Evolutionary conservation across 2,888 invertebrate genomes (phyloP).

Genomic region (Drosophila prostipennis): DNA sequence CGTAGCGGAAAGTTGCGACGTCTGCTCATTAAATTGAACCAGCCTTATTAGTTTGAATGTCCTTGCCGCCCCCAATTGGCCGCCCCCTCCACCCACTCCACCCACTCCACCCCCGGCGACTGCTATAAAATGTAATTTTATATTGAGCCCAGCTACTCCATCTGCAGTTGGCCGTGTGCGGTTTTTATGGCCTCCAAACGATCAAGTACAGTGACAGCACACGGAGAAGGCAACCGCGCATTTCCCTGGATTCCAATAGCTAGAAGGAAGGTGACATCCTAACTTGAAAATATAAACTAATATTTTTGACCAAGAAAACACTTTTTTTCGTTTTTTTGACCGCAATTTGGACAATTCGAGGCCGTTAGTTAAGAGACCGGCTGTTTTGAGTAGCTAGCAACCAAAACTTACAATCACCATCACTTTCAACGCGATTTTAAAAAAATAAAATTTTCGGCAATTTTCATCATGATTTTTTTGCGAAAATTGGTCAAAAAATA

Average conservation of each 20-base stretch:
- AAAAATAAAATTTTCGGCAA: too few species aligned
- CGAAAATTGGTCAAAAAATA: too few species aligned
- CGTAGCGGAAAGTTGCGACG: constrained; percentile 76
- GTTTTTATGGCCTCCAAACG: constrained; percentile 50
- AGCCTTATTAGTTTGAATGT: constrained; percentile 71
- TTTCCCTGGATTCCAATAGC: neutral
- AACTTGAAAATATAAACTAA: too few species aligned
- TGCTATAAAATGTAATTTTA: constrained; percentile 64
- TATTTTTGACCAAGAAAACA: too few species aligned
- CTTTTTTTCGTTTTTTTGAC: too few species aligned
- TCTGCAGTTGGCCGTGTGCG: constrained; percentile 38
- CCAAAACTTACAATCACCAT: too few species aligned
- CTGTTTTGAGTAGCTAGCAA: too few species aligned
- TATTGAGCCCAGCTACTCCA: constrained; percentile 50
- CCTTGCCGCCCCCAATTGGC: constrained; percentile 31
- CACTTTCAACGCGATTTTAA: too few species aligned
- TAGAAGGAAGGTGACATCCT: too few species aligned
- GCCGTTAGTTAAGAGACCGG: too few species aligned
- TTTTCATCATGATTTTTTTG: too few species aligned
- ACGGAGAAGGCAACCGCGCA: neutral
- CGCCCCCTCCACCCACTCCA: neutral
- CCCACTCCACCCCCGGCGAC: neutral
- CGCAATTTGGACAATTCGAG: too few species aligned
- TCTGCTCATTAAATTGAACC: constrained; percentile 76
- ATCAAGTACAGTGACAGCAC: constrained; percentile 23